A percentile compares a stretch with the other conserved stretches of the same genome.
Evolutionary conservation across 2,888 invertebrate species (phyloP).

Genomic region (Ischnura elegans): DNA sequence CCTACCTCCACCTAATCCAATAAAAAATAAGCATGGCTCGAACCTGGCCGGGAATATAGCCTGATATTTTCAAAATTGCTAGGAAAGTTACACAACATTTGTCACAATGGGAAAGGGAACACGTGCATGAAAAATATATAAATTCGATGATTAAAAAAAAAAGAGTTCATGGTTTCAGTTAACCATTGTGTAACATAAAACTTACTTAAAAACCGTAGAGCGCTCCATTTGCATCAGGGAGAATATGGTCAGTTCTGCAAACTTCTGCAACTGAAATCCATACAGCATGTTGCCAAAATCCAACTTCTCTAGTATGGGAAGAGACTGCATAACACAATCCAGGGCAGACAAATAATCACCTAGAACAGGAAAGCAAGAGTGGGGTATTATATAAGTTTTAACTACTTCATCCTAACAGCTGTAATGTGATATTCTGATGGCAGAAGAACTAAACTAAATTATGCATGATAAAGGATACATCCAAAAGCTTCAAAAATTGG

Average conservation of each 20-base stretch:
- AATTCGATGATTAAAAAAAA: not conserved
- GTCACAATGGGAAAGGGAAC: too few relatives aligned
- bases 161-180: not conserved
- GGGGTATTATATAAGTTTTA: too few relatives aligned
- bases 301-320: conserved; percentile 48
- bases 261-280: conserved; percentile 49
- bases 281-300: conserved; percentile 55
- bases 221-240: conserved; percentile 48
- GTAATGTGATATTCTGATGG: too few relatives aligned
- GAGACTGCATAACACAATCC: conserved; percentile 52
- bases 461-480: not conserved
- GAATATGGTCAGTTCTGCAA: conserved; percentile 22
- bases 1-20: too few relatives aligned
- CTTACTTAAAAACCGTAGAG: conserved; percentile 46
- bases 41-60: too few relatives aligned
- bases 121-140: not conserved
- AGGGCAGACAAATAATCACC: conserved; percentile 57
- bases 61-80: too few relatives aligned
- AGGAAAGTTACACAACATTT: too few relatives aligned
- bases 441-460: too few relatives aligned
- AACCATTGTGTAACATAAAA: too few relatives aligned
- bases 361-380: not conserved
- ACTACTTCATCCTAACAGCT: too few relatives aligned
- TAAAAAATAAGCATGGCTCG: too few relatives aligned
- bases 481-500: not conserved